Evolutionary conservation across 2,113 vertebrate species (phyloP).

Genomic region (Greenwoodochromis staneri): DNA sequence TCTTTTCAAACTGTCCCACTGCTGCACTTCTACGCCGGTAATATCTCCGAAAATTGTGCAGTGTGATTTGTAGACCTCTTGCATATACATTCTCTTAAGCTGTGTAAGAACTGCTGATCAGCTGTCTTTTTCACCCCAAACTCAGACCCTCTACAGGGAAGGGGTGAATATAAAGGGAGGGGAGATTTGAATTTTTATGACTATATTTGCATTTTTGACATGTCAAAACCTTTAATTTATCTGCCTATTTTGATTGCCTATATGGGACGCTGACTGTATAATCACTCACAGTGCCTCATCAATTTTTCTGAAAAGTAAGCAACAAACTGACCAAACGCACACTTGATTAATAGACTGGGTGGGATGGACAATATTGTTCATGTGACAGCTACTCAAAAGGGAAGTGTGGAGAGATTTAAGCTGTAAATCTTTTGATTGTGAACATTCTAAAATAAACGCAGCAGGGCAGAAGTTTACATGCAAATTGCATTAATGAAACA

Average conservation of each 20-base stretch:
- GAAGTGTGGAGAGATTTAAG: background rate
- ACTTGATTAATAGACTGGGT: slow-evolving; percentile 34
- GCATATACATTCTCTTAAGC: slow-evolving; percentile 29
- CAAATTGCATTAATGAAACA: background rate
- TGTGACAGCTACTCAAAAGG: slow-evolving; percentile 34
- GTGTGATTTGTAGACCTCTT: slow-evolving; percentile 11
- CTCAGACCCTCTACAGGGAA: background rate
- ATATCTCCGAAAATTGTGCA: slow-evolving; percentile 21
- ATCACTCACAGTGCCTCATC: slow-evolving; percentile 33
- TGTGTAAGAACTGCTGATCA: slow-evolving; percentile 41
- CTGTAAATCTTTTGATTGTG: slow-evolving; percentile 2
- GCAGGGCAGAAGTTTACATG: slow-evolving; percentile 7
- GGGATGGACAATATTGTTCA: slow-evolving; percentile 14
- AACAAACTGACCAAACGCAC: slow-evolving; percentile 53
- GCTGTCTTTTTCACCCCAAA: slow-evolving; percentile 19
- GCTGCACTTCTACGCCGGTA: background rate
- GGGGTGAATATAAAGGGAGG: background rate
- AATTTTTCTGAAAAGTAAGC: slow-evolving; percentile 51
- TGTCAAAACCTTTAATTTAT: slow-evolving; percentile 53
- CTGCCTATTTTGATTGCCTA: slow-evolving; percentile 45
- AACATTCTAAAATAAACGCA: slow-evolving; percentile 13
- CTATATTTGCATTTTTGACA: slow-evolving; percentile 52
- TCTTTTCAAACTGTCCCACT: slow-evolving; percentile 1
- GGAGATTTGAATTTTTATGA: slow-evolving; percentile 51
- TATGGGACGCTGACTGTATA: slow-evolving; percentile 33